A percentile compares a stretch with the other conserved stretches of the same genome.
Evolutionary conservation across 2,888 invertebrate species (phyloP).

Genomic region (Chelonus formosanus): DNA sequence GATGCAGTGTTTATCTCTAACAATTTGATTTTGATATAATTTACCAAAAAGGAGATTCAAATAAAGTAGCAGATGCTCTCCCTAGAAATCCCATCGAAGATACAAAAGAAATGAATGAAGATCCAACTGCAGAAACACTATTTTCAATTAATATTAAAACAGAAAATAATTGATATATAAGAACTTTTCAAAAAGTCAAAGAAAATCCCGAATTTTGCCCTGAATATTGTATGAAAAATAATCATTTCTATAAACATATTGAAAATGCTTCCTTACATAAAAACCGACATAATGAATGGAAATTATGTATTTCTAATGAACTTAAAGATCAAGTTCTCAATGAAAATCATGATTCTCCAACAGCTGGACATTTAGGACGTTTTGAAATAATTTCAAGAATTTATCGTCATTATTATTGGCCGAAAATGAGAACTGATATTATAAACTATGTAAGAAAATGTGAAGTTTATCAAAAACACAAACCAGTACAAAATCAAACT

Average conservation of each 20-base stretch:
- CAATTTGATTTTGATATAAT: slow-evolving; percentile 33
- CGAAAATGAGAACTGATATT: neutral
- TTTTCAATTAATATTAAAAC: neutral
- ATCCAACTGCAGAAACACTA: neutral
- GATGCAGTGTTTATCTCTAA: slow-evolving; percentile 33
- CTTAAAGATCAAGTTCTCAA: neutral
- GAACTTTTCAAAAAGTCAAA: neutral
- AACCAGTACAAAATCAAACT: neutral
- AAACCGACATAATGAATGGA: neutral
- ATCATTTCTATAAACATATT: neutral
- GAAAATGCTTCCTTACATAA: neutral
- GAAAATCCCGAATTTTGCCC: neutral
- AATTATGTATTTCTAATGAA: neutral
- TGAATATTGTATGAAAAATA: neutral
- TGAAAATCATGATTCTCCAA: neutral
- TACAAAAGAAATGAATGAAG: neutral
- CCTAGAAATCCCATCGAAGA: slow-evolving; percentile 11
- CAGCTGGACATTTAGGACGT: no score
- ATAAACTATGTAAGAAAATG: neutral
- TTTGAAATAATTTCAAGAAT: no score
- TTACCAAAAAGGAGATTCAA: slow-evolving; percentile 26
- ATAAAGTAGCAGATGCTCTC: slow-evolving; percentile 34
- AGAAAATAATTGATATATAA: neutral
- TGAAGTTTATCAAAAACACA: neutral
- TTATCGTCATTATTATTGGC: no score